Evolutionary conservation across 1,140 invertebrate species (phyloP).

Genomic region (honey bee (Apis mellifera)): Amel_HAv3.1 CM009939.2:5467001-5467500

Average conservation of each 20-base stretch:
- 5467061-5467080: background rate
- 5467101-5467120: background rate
- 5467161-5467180: slow-evolving; percentile 26
- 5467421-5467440: background rate
- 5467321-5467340: no score
- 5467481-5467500: background rate
- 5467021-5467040: background rate
- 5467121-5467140: slow-evolving; percentile 16
- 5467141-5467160: background rate
- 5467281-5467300: background rate
- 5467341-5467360: background rate
- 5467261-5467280: background rate
- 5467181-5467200: slow-evolving; percentile 1
- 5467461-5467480: background rate
- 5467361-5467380: background rate
- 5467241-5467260: slow-evolving; percentile 1
- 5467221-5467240: background rate
- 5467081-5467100: background rate
- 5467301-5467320: no score
- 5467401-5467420: background rate
- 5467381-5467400: background rate
- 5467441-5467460: background rate
- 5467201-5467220: background rate
- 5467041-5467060: background rate
- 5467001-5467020: background rate